phyloP scores from a whole-genome alignment of 2,888 invertebrate genomes.

The Melipona beecheii region DNA sequence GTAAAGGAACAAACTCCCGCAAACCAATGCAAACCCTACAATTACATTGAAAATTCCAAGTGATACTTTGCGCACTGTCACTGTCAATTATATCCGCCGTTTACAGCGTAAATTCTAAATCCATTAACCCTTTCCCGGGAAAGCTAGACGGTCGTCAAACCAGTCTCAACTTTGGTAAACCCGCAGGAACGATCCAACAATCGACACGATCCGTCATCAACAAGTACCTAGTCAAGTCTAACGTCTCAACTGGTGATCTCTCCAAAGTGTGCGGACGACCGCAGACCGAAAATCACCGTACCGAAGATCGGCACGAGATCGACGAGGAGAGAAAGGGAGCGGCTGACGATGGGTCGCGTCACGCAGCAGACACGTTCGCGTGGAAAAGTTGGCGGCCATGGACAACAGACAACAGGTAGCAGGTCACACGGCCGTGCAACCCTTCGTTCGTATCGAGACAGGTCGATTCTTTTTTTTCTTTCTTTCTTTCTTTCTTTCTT shows the following conservation, averaged over 20 bases:
- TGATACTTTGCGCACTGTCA: no score
- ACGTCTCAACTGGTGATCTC: no score
- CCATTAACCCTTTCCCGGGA: no score
- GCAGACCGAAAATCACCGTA: background rate
- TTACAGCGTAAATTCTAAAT: no score
- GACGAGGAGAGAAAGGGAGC: background rate
- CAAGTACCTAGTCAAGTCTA: conserved; percentile 14
- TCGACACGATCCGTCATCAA: conserved; percentile 7
- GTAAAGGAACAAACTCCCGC: no score
- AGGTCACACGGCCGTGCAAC: conserved; percentile 13
- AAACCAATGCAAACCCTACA: no score
- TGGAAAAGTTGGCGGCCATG: conserved; percentile 10
- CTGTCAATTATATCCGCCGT: no score
- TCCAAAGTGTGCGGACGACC: background rate
- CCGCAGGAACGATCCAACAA: background rate
- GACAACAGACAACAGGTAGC: conserved; percentile 47
- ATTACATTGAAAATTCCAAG: no score
- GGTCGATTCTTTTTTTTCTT: background rate
- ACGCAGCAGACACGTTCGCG: conserved; percentile 24
- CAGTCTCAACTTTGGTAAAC: background rate
- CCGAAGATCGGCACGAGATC: background rate
- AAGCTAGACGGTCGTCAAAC: background rate
- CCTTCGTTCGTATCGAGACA: background rate
- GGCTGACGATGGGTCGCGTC: conserved; percentile 21
- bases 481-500: no score